phyloP scores from a whole-genome alignment of 1,140 invertebrate genomes.

The Argopecten irradians region DNA sequence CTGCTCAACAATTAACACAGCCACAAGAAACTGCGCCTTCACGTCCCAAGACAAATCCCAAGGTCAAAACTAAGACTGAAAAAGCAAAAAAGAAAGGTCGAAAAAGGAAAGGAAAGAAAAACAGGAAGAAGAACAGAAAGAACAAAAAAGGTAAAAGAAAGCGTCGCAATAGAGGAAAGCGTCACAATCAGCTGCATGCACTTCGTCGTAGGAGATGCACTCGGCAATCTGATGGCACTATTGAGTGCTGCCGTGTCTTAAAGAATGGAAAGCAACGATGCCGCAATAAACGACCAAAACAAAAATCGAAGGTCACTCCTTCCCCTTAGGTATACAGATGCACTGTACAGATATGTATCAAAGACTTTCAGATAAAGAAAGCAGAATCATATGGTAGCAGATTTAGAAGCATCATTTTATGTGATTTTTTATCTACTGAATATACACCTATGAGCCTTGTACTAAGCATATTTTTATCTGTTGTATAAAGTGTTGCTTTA shows the following conservation, averaged over 20 bases:
- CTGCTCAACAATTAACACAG: not conserved
- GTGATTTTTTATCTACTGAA: not conserved
- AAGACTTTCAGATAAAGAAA: not conserved
- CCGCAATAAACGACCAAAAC: slow-evolving; percentile 35
- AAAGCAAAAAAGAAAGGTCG: slow-evolving; percentile 36
- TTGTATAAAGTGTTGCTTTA: not conserved
- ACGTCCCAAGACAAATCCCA: not conserved
- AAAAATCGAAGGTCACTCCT: not conserved
- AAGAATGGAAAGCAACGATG: slow-evolving; percentile 41
- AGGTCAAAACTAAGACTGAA: slow-evolving; percentile 24
- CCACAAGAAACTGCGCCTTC: not conserved
- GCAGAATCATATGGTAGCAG: too few species aligned
- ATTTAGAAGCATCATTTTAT: too few species aligned
- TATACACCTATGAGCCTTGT: too few species aligned
- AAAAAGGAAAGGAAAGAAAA: slow-evolving; percentile 45
- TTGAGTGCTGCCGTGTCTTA: slow-evolving; percentile 29
- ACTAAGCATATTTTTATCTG: not conserved
- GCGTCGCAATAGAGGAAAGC: slow-evolving; percentile 48
- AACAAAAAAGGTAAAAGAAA: slow-evolving; percentile 47
- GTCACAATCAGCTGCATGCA: slow-evolving; percentile 33
- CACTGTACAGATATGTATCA: not conserved
- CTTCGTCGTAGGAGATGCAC: slow-evolving; percentile 38
- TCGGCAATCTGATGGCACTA: slow-evolving; percentile 28
- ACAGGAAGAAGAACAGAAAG: slow-evolving; percentile 34
- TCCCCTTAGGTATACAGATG: not conserved